Percentiles rank a stretch among this genome's conserved stretches.
Conservation (phyloP, 2,888 invertebrate genomes). For the Epirrhoe alternata region DNA sequence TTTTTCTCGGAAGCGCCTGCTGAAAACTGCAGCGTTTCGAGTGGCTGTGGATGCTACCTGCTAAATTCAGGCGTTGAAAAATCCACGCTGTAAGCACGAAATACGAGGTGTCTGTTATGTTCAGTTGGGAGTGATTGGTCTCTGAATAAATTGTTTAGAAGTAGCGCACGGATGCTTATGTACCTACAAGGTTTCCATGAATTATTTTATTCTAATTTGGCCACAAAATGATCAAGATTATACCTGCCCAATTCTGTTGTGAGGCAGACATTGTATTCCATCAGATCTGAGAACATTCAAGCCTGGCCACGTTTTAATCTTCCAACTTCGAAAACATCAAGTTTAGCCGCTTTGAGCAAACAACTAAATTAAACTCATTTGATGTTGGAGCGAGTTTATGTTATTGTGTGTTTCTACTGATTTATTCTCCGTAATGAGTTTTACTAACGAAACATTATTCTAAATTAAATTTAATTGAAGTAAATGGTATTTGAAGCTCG, state of each 20-base stretch:
- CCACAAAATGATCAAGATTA: too few relatives aligned
- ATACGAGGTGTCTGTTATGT: not conserved
- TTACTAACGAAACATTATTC: too few relatives aligned
- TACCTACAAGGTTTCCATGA: not conserved
- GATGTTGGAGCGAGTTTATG: not conserved
- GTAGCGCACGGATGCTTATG: not conserved
- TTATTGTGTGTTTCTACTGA: not conserved
- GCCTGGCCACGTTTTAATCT: too few relatives aligned
- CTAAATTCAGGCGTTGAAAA: not conserved
- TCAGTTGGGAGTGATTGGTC: not conserved
- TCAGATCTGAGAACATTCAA: too few relatives aligned
- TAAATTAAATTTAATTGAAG: too few relatives aligned
- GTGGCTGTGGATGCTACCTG: not conserved
- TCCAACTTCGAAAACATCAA: too few relatives aligned
- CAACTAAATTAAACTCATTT: not conserved
- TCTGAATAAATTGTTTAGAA: not conserved
- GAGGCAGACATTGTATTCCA: too few relatives aligned
- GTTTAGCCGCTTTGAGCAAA: not conserved
- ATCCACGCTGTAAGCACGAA: not conserved
- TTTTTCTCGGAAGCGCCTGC: not conserved
- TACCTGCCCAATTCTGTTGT: too few relatives aligned
- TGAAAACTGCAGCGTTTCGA: not conserved
- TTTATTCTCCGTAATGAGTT: not conserved
- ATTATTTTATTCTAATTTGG: too few relatives aligned
- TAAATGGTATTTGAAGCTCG: too few relatives aligned